These are phyloP conservation scores for Ammodytes marinus DNA, from an alignment of 2,113 vertebrate genomes.

Conservation along the genomic window DNA sequence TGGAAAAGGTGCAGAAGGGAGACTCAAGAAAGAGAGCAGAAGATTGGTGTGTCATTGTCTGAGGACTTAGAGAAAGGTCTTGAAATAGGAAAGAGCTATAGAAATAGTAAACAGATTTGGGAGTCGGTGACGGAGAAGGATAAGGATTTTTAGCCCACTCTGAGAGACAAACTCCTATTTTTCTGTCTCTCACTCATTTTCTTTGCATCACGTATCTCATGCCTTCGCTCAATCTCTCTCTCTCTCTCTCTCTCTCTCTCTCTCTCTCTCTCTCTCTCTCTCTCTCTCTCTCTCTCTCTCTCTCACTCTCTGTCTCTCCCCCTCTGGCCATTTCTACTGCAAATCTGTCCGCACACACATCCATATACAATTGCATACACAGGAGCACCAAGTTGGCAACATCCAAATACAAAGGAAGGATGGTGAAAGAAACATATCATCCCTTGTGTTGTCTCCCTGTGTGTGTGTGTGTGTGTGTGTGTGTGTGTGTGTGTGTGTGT, in stretches of 20 bases:
- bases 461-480: conserved; percentile 21
- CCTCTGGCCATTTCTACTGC: conserved; percentile 43
- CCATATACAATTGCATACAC: conserved; percentile 7
- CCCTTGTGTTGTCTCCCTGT: conserved; percentile 2
- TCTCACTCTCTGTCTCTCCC: conserved; percentile 21
- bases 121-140: conserved; percentile 17
- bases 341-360: conserved; percentile 6
- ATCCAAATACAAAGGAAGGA: conserved; percentile 11
- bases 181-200: background rate
- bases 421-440: conserved; percentile 23
- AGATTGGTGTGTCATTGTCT: conserved; percentile 22
- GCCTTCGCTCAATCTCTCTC: conserved; percentile 21
- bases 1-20: conserved; percentile 10
- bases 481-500: conserved; percentile 28
- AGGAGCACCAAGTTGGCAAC: conserved; percentile 25
- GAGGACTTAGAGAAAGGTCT: conserved; percentile 23
- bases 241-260: conserved; percentile 9
- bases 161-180: conserved; percentile 8
- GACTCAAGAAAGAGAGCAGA: conserved; percentile 19
- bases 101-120: conserved; percentile 17
- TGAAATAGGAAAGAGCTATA: conserved; percentile 27
- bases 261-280: conserved; percentile 21
- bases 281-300: conserved; percentile 14
- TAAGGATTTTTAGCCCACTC: conserved; percentile 14
- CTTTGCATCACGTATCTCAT: too few species aligned